These are phyloP conservation scores for Mugil cephalus DNA, from an alignment of 2,113 vertebrate species.

Conservation along the genomic window DNA sequence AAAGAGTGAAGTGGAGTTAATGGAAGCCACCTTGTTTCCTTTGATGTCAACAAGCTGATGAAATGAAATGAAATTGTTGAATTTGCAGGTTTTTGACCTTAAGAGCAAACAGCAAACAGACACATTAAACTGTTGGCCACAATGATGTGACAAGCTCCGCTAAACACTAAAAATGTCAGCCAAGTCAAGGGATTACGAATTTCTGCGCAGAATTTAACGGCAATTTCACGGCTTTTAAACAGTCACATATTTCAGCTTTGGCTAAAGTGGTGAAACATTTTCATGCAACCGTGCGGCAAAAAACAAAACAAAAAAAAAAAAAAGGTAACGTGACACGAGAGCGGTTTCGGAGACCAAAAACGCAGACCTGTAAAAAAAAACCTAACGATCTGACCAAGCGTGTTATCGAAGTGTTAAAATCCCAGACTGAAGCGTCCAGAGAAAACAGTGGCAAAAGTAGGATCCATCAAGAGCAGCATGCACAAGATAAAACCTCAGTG, in stretches of 20 bases:
- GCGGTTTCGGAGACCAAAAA: neutral
- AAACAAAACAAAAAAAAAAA: neutral
- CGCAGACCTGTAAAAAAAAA: constrained; percentile 24
- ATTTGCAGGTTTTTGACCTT: neutral
- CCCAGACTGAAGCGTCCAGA: neutral
- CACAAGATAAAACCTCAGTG: constrained; percentile 22
- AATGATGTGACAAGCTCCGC: neutral
- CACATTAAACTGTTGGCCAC: neutral
- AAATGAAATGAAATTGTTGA: neutral
- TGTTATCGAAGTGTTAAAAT: constrained; percentile 13
- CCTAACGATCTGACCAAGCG: constrained; percentile 3
- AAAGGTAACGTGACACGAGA: neutral
- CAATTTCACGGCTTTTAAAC: neutral
- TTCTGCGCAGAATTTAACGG: neutral
- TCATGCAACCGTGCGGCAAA: no score
- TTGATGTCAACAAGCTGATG: neutral
- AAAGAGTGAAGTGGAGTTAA: no score
- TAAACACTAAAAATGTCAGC: neutral
- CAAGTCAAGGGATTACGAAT: no score
- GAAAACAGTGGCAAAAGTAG: constrained; percentile 17
- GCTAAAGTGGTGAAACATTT: neutral
- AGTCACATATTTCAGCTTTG: neutral
- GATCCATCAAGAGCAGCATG: constrained; percentile 34
- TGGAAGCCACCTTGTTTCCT: no score
- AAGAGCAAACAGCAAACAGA: no score